These are phyloP conservation scores for Pyrocoelia pectoralis DNA, from an alignment of 2,888 invertebrate species.

Conservation along the genomic window DNA sequence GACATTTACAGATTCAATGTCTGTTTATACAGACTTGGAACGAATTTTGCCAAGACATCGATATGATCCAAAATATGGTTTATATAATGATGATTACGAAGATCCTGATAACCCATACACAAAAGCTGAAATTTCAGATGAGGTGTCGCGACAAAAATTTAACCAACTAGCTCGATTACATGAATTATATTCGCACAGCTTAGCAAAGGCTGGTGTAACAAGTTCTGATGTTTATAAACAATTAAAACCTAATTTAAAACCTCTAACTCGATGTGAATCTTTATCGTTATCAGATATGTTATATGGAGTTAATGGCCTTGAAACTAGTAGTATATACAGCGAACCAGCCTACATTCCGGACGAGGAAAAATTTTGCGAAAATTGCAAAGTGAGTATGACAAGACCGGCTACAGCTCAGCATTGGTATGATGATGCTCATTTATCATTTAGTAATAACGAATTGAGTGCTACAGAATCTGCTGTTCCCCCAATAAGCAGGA, in stretches of 20 bases:
- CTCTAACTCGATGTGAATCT: constrained; percentile 73
- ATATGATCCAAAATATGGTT: constrained; percentile 66
- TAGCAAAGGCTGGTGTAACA: constrained; percentile 77
- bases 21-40: constrained; percentile 72
- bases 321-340: constrained; percentile 85
- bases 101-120: constrained; percentile 58
- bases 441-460: constrained; percentile 65
- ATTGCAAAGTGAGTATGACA: constrained; percentile 75
- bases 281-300: constrained; percentile 74
- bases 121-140: constrained; percentile 53
- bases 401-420: constrained; percentile 73
- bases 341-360: constrained; percentile 78
- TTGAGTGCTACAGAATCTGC: constrained; percentile 52
- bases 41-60: constrained; percentile 70
- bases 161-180: constrained; percentile 84
- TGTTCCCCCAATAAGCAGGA: constrained; percentile 49
- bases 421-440: constrained; percentile 66
- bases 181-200: constrained; percentile 81
- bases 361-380: constrained; percentile 80
- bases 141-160: constrained; percentile 66
- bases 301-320: constrained; percentile 67
- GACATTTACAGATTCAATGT: constrained; percentile 82
- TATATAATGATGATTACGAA: constrained; percentile 65
- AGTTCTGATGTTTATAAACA: constrained; percentile 68
- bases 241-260: constrained; percentile 48